Evolutionary conservation across 1,140 invertebrate species (phyloP).

Genomic region (Acromyrmex echinatior): DNA sequence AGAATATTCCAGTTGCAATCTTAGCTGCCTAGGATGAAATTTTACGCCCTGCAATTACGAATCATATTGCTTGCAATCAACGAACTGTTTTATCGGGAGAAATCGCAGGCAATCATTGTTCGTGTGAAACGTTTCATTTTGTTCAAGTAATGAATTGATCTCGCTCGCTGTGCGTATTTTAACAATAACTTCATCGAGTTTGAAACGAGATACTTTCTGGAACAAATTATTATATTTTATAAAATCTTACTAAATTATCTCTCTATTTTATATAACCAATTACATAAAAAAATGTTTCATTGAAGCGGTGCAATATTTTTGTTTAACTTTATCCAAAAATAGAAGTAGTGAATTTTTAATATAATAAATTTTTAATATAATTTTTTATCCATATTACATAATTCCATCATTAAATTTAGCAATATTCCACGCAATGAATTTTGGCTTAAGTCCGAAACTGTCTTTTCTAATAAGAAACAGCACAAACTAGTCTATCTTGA

Average conservation of each 20-base stretch:
- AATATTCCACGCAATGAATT: background rate
- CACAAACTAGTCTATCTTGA: constrained; percentile 9
- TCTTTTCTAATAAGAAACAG: constrained; percentile 5
- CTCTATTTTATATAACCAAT: background rate
- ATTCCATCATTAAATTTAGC: background rate
- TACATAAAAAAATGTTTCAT: background rate
- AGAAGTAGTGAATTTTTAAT: background rate
- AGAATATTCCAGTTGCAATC: background rate
- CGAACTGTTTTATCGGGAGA: background rate
- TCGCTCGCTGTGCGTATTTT: background rate
- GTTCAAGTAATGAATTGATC: constrained; percentile 6
- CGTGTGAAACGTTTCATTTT: constrained; percentile 10
- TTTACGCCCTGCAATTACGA: constrained; percentile 41
- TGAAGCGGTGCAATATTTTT: background rate
- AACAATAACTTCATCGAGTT: background rate
- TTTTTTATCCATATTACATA: background rate
- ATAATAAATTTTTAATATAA: background rate
- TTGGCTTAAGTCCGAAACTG: background rate
- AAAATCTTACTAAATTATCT: background rate
- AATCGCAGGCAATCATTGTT: constrained; percentile 8
- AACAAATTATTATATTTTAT: background rate
- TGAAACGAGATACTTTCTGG: constrained; percentile 5
- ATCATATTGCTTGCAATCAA: constrained; percentile 35
- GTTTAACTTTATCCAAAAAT: background rate
- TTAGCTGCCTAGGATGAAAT: constrained; percentile 17